Evolutionary conservation across 2,113 vertebrate genomes (phyloP).

Genomic region (Pomatostomus ruficeps): DNA sequence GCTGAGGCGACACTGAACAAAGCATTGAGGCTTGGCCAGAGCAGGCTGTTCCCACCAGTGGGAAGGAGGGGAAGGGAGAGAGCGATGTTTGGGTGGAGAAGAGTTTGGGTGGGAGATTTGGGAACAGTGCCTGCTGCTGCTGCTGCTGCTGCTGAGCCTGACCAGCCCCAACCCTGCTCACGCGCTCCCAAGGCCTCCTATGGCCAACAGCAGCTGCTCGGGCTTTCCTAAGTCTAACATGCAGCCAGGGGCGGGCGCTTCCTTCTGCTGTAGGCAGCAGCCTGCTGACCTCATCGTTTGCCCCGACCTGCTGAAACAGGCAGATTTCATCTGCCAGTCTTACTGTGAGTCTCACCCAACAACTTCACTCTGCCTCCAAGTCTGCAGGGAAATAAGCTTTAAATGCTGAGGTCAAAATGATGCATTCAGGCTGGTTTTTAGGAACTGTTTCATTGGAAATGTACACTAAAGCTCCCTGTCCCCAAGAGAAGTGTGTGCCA

Average conservation of each 20-base stretch:
- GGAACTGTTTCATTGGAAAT: background rate
- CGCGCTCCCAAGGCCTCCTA: fast-evolving
- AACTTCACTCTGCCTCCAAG: fast-evolving
- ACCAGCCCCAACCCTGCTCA: background rate
- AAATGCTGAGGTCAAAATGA: background rate
- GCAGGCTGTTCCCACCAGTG: background rate
- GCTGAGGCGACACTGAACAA: background rate
- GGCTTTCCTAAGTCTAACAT: background rate
- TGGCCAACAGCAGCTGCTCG: background rate
- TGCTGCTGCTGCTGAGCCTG: background rate
- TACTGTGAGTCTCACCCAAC: fast-evolving
- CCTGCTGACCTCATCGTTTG: background rate
- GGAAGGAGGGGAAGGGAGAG: background rate
- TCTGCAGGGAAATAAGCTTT: background rate
- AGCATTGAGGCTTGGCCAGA: background rate
- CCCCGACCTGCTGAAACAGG: background rate
- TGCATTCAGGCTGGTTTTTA: background rate
- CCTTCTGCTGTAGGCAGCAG: background rate
- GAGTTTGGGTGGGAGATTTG: background rate
- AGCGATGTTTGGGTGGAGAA: background rate
- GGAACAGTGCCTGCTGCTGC: background rate
- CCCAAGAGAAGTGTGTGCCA: background rate
- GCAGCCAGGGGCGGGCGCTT: background rate
- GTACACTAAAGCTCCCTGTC: background rate
- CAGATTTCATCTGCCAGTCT: background rate